phyloP scores from a whole-genome alignment of 2,888 invertebrate genomes.

The Lepidonotus clava region DNA sequence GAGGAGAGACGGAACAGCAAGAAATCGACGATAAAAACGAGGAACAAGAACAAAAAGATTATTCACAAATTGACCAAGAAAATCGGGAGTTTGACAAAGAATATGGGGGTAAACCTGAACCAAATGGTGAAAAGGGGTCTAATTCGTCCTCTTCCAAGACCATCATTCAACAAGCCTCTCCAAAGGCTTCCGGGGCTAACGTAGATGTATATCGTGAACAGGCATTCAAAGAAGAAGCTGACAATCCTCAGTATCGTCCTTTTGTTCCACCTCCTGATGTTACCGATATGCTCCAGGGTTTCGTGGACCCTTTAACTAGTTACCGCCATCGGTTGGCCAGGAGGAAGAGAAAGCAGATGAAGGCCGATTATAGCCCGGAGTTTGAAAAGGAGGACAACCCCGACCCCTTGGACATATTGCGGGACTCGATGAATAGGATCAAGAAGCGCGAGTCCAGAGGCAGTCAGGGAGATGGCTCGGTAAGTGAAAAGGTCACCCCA shows the following conservation, averaged over 20 bases:
- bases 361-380: background rate
- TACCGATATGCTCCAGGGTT: background rate
- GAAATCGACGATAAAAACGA: too few species aligned
- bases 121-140: too few species aligned
- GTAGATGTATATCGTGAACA: too few species aligned
- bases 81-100: too few species aligned
- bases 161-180: too few species aligned
- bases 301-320: background rate
- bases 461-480: background rate
- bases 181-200: too few species aligned
- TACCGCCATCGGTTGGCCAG: background rate
- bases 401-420: background rate
- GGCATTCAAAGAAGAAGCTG: background rate
- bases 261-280: background rate
- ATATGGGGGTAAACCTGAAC: too few species aligned
- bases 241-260: background rate
- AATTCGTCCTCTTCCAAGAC: too few species aligned
- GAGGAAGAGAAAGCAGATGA: background rate
- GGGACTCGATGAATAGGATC: background rate
- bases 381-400: background rate
- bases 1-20: too few species aligned
- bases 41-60: too few species aligned
- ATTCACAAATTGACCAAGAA: too few species aligned
- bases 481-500: background rate
- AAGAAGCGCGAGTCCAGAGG: background rate